Base-by-base conservation (phyloP, 2,113 vertebrate genomes). In the Ranitomeya variabilis region DNA sequence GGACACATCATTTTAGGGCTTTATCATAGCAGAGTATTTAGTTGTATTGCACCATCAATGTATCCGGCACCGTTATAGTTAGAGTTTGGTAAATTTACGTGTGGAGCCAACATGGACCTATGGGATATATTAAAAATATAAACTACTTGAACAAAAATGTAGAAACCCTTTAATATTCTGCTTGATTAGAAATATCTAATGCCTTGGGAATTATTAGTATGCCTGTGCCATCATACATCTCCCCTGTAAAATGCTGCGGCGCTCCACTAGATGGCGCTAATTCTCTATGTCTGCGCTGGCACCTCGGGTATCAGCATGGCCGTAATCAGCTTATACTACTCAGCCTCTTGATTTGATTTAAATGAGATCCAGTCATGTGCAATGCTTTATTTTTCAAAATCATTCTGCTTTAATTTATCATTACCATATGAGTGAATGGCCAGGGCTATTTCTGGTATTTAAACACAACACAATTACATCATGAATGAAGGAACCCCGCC, bases 251-350 rank as follows among this genome's bases (percentile, higher is more conserved):
- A 71, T 87, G 23, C 80, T 14, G 21, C 71, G 14, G n/a, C 1
- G 23, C 91, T 69, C 89, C 95, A 92, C 93, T 93, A 95, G 95
- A 92, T 95, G 95, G 92, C 94, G 87, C 11, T 66, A 92, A 81
- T 90, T 91, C 90, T 91, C 90, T 15, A 89, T 69, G 11, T 91
- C 52, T 0, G 52, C 13, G 0, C n/a, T 2, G 26, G 31, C 55
- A 11, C 2, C 1, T 23, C 0, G 23, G 73, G 86, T 76, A 12
- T 90, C 90, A 83, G 52, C 87, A 77, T 67, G 71, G 31, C 74
- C 79, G 82, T 45, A 85, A 89, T 85, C 81, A 85, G 87, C 59
- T 85, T 89, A 55, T 89, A 67, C 81, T 89, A 79, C 60, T 79
- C 52, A 51, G 64, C 79, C 79, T 84, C 10, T 62, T 85, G 83